These are phyloP conservation scores for Monopis laevigella DNA, from an alignment of 2,888 invertebrate genomes.

Conservation along the genomic window DNA sequence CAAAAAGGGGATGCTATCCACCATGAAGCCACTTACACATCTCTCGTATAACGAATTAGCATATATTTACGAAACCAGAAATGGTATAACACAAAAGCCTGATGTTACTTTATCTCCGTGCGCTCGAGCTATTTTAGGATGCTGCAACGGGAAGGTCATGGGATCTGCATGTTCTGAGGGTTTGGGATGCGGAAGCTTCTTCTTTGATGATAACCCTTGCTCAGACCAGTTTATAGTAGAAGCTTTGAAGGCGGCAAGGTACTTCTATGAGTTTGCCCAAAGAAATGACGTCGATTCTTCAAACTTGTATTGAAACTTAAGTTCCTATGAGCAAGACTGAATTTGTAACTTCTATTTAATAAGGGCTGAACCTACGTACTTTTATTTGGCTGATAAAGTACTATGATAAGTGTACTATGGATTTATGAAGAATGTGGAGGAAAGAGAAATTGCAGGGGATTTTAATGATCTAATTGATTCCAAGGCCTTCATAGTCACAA, in stretches of 20 bases:
- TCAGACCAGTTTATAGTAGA: conserved; percentile 65
- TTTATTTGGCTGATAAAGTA: too few species aligned
- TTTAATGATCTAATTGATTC: too few species aligned
- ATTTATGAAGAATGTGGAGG: too few species aligned
- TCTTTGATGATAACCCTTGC: conserved; percentile 82
- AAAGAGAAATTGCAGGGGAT: too few species aligned
- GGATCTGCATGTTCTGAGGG: conserved; percentile 75
- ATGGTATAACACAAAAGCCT: conserved; percentile 25
- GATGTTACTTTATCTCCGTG: conserved; percentile 63
- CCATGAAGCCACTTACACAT: conserved; percentile 19
- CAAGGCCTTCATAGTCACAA: too few species aligned
- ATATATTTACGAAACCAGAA: conserved; percentile 34
- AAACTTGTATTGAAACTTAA: too few species aligned
- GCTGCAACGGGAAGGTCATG: conserved; percentile 67
- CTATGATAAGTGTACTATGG: too few species aligned
- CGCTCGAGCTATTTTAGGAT: conserved; percentile 79
- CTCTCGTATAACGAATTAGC: conserved; percentile 39
- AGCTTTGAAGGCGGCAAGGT: conserved; percentile 60
- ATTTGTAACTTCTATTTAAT: too few species aligned
- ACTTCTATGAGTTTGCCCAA: conserved; percentile 46
- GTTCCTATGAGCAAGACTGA: too few species aligned
- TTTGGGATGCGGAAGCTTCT: conserved; percentile 75
- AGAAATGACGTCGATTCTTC: too few species aligned
- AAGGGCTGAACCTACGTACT: too few species aligned
- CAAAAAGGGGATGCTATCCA: background rate